Base-by-base conservation (phyloP, 2,888 invertebrate genomes). In the Spatulosminthurus flaviceps region DNA sequence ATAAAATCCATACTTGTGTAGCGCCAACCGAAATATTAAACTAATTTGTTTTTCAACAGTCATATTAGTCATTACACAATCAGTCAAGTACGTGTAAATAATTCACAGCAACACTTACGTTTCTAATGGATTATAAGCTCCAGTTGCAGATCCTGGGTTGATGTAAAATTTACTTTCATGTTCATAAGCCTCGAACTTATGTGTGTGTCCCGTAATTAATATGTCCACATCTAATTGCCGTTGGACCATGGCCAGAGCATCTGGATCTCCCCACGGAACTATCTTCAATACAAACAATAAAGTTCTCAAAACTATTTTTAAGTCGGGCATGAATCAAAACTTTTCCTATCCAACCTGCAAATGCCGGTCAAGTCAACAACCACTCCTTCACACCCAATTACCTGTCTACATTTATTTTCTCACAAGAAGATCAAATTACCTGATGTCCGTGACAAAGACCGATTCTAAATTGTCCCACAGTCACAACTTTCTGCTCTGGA, bases 91-190 rank as follows among this genome's bases (percentile, higher is more conserved):
- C n/a, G n/a, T 41, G n/a, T 51, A 9, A 51, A 11, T 51, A 19
- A 2, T 51, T n/a, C 16, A n/a, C 19, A 7, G 13, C 7, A 41
- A 16, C 19, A 72, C 43, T 66, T 90, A 97, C 93, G 93, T 93
- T 87, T 95, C 95, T 82, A 97, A 88, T 41, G 97, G 94, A 89
- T 94, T 96, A 86, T 96, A 99, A 5, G 99, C 97, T 16, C 99
- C 99, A 29, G 99, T 99, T 1, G 98, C 98, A 4, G 98, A 97
- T 11, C 99, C 99, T 4, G 99, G 99, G 89, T 99, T 99, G 77
- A 99, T 97, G 88, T 96, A 99, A 89, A 99, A 98, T 88, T 97
- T 97, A 87, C 96, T 97, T 87, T 98, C 98, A 89, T 97, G 96
- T 87, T 99, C 98, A 86, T 97, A 97, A 0, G 98, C 98, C 87